phyloP scores from a whole-genome alignment of 2,797 vertebrate species.

The Anisognathus igniventris region DNA sequence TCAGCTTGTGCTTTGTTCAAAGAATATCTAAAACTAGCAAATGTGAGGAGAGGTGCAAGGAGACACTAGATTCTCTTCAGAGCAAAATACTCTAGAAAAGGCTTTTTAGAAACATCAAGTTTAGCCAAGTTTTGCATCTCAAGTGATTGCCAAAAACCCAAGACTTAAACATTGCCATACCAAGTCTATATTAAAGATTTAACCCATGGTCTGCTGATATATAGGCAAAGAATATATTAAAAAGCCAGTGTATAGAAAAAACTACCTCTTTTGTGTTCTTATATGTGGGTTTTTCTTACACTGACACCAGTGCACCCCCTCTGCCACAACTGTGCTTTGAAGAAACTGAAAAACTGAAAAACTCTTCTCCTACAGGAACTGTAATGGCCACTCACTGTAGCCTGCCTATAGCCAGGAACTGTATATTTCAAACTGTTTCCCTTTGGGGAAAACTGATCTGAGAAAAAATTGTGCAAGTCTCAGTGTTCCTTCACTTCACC shows the following conservation, averaged over 20 bases:
- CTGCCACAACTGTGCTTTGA: accelerated
- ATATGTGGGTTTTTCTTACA: background rate
- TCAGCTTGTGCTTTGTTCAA: background rate
- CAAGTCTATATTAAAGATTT: background rate
- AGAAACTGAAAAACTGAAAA: background rate
- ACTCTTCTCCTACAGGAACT: background rate
- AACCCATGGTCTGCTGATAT: background rate
- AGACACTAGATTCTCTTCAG: background rate
- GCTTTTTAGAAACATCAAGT: background rate
- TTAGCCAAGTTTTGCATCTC: background rate
- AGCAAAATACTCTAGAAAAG: background rate
- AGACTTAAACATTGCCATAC: background rate
- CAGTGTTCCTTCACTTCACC: background rate
- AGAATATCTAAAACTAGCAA: background rate
- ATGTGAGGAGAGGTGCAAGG: background rate
- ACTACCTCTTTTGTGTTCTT: background rate
- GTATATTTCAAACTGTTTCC: background rate
- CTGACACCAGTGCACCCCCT: background rate
- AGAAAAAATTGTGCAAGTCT: background rate
- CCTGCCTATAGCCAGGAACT: background rate
- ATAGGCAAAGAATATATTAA: background rate
- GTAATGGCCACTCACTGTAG: background rate
- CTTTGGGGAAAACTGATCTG: background rate
- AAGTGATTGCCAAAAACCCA: background rate
- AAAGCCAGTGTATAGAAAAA: background rate